Percentiles rank a stretch among this genome's conserved stretches.
Conservation (phyloP, 1,140 invertebrate species). For the Macrocentrus cingulum region DNA sequence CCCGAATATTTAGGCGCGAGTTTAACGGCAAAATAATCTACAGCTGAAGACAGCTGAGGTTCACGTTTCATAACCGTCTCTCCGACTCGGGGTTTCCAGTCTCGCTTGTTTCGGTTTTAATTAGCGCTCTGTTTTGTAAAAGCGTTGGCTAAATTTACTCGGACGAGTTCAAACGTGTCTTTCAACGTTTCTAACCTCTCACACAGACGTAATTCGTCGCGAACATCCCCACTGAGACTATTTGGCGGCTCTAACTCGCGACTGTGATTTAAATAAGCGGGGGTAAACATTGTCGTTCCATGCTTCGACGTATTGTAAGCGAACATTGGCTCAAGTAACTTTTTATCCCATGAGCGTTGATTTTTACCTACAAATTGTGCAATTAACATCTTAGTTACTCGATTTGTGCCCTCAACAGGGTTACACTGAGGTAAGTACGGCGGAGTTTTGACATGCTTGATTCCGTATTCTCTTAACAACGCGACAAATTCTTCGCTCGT, state of each 20-base stretch:
- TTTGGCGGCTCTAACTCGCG: constrained; percentile 2
- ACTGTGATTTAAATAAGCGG: constrained; percentile 16
- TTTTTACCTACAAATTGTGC: constrained; percentile 39
- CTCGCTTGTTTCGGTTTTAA: neutral
- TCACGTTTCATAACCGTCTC: neutral
- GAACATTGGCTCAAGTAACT: constrained; percentile 38
- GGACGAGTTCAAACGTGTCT: neutral
- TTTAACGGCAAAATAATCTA: constrained; percentile 3
- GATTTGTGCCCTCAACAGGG: constrained; percentile 23
- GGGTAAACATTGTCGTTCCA: neutral
- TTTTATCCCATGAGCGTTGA: constrained; percentile 42
- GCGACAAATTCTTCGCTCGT: neutral
- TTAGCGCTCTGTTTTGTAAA: neutral
- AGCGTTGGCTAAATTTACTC: neutral
- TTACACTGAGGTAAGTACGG: constrained; percentile 23
- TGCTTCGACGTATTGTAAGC: constrained; percentile 30
- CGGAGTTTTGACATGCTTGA: constrained; percentile 20
- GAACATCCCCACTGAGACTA: neutral
- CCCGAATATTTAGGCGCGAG: neutral
- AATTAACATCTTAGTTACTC: constrained; percentile 21
- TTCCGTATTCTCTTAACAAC: neutral
- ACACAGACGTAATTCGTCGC: too few relatives aligned
- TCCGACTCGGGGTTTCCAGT: neutral
- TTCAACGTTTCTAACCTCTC: neutral
- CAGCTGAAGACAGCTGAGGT: neutral